Percentiles rank a stretch among this genome's conserved stretches.
Evolutionary conservation across 2,113 vertebrate genomes (phyloP).

Genomic region (Cheirogaleus medius): DNA sequence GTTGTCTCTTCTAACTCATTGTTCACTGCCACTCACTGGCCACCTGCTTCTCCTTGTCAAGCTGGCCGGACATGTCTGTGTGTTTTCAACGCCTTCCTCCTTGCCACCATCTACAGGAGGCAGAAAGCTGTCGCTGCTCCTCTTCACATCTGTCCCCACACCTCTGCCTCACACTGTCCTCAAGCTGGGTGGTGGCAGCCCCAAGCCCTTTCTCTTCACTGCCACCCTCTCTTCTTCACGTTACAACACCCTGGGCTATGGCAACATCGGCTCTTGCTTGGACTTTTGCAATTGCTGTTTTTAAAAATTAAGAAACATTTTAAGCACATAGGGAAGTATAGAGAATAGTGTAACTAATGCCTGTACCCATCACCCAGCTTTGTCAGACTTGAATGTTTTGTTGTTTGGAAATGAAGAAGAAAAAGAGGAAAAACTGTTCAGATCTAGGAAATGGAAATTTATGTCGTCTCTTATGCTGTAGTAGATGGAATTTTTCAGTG

Average conservation of each 20-base stretch:
- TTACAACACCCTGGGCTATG: not conserved
- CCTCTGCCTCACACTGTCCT: not conserved
- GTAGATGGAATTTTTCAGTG: not conserved
- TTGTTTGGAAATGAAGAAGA: not conserved
- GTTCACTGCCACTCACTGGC: not conserved
- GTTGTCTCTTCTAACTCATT: not conserved
- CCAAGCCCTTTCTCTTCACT: not conserved
- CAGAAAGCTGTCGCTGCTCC: not conserved
- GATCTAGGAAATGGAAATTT: not conserved
- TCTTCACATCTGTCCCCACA: not conserved
- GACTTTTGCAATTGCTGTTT: not conserved
- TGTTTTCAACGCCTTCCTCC: not conserved
- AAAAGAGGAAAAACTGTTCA: not conserved
- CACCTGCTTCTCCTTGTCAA: not conserved
- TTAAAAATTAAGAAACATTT: not conserved
- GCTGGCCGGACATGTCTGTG: not conserved
- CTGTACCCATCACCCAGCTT: not conserved
- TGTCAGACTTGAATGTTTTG: not conserved
- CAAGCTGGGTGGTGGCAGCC: not conserved
- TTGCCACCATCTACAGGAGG: not conserved
- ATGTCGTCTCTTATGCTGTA: accelerated
- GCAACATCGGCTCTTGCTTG: not conserved
- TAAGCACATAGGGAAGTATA: not conserved
- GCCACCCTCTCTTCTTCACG: not conserved
- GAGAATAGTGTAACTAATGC: not conserved